Conservation (phyloP, 2,113 vertebrate genomes). For the Hemicordylus capensis region DNA sequence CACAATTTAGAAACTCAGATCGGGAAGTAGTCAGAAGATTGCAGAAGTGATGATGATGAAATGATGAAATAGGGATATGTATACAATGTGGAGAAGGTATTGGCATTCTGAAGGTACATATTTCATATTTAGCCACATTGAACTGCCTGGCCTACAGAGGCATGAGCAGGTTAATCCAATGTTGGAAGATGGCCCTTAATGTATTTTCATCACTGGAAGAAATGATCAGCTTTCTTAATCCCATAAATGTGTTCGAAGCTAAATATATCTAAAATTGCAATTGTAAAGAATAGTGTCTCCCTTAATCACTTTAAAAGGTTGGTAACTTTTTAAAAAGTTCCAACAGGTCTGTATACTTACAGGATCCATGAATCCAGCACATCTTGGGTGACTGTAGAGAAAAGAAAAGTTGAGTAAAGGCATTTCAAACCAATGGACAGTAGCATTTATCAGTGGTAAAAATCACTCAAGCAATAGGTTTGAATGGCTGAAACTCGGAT, state of each 20-base stretch:
- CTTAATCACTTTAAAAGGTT: neutral
- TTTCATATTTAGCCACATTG: neutral
- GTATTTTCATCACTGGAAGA: neutral
- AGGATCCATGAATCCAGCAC: conserved; percentile 5
- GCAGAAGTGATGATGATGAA: neutral
- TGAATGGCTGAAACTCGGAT: neutral
- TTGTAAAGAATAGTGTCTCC: neutral
- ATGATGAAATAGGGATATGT: neutral
- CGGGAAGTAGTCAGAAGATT: neutral
- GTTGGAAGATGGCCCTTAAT: neutral
- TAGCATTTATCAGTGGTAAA: neutral
- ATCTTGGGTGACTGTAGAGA: neutral
- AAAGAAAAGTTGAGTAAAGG: neutral
- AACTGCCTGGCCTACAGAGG: neutral
- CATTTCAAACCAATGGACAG: neutral
- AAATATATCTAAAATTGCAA: neutral
- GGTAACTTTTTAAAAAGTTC: neutral
- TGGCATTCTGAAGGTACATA: neutral
- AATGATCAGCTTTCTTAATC: no score
- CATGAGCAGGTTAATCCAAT: no score
- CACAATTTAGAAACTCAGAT: neutral
- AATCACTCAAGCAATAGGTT: neutral
- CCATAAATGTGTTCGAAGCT: neutral
- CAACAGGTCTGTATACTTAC: neutral
- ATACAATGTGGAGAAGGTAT: neutral